phyloP scores from a whole-genome alignment of 2,888 invertebrate species.

The Frankliniella fusca region DNA sequence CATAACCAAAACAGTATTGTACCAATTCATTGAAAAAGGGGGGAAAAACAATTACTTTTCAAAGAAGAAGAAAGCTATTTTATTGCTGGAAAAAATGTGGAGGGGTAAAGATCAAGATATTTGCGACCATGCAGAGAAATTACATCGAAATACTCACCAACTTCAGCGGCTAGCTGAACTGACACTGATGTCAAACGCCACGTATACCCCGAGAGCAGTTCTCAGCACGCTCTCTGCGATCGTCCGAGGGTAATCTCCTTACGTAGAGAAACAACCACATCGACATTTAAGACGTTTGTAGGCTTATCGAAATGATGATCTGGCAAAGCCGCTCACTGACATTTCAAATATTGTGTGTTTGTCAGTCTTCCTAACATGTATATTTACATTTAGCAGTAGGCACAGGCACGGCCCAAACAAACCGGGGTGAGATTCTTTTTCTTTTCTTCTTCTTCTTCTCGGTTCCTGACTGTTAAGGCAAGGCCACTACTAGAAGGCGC shows the following conservation, averaged over 20 bases:
- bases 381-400: constrained; percentile 25
- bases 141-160: background rate
- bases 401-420: constrained; percentile 3
- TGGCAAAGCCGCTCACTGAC: constrained; percentile 8
- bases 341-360: background rate
- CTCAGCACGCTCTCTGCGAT: background rate
- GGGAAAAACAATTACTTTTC: background rate
- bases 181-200: background rate
- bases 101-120: background rate
- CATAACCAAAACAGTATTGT: background rate
- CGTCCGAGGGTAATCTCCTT: background rate
- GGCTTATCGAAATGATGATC: background rate
- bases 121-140: background rate
- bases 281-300: background rate
- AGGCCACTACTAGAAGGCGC: no score
- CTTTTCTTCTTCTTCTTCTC: background rate
- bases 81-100: background rate
- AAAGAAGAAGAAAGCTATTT: no score
- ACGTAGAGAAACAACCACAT: background rate
- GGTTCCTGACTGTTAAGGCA: no score
- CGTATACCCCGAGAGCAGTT: constrained; percentile 5
- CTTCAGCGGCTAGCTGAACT: background rate
- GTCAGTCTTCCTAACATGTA: background rate
- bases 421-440: background rate
- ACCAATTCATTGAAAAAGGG: no score